These are phyloP conservation scores for Anabacerthia variegaticeps DNA, from an alignment of 2,797 vertebrate species.

Conservation along the genomic window DNA sequence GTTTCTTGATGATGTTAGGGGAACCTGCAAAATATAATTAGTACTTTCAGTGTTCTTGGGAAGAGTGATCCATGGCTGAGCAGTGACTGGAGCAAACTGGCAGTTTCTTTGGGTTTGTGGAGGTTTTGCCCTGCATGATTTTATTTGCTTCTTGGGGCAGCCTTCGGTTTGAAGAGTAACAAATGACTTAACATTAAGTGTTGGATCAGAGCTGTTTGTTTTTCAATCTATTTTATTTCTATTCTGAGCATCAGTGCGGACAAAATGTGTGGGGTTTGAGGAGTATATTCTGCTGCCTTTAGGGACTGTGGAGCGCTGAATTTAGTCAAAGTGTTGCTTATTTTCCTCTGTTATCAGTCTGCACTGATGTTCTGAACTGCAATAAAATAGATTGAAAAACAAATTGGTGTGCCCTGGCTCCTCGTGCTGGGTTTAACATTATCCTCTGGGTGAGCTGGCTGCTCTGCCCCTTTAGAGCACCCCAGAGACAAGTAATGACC, in stretches of 20 bases:
- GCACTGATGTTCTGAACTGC: slow-evolving; percentile 66
- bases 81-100: background rate
- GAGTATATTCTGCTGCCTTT: slow-evolving; percentile 35
- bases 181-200: slow-evolving; percentile 21
- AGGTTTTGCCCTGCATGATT: slow-evolving; percentile 12
- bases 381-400: slow-evolving; percentile 77
- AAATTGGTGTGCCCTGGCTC: slow-evolving; percentile 65
- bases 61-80: background rate
- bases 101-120: slow-evolving; percentile 35
- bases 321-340: slow-evolving; percentile 61
- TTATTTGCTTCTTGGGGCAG: slow-evolving; percentile 14
- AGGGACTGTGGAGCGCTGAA: slow-evolving; percentile 1
- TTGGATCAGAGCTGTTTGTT: slow-evolving; percentile 40
- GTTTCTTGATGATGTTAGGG: background rate
- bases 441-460: background rate
- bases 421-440: slow-evolving; percentile 46
- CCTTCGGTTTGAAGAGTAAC: slow-evolving; percentile 22
- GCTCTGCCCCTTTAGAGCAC: slow-evolving; percentile 3
- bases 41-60: background rate
- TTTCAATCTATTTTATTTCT: slow-evolving; percentile 60
- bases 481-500: slow-evolving; percentile 35
- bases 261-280: slow-evolving; percentile 4
- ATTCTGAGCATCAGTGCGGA: slow-evolving; percentile 39
- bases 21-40: background rate
- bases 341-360: slow-evolving; percentile 67